Conservation (phyloP, 2,113 vertebrate genomes). For the Lasiurus cinereus region DNA sequence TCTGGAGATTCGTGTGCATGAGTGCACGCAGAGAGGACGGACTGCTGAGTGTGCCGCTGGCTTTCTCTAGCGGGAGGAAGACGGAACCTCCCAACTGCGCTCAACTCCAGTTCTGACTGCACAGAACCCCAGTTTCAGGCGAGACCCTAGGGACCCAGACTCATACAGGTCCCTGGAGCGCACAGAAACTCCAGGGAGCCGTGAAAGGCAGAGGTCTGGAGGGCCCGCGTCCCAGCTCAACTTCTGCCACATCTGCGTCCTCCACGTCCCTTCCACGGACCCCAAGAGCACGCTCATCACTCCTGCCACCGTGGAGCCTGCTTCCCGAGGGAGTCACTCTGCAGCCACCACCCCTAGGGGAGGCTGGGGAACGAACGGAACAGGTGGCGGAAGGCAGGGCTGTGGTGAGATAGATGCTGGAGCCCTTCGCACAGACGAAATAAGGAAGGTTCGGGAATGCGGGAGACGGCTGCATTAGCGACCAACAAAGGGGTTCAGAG, state of each 20-base stretch:
- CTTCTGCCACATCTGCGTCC: background rate
- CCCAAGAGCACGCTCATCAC: background rate
- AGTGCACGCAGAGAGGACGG: no score
- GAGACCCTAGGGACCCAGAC: no score
- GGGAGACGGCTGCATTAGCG: background rate
- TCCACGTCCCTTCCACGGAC: background rate
- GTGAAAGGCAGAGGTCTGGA: no score
- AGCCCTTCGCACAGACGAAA: accelerated
- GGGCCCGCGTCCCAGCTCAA: background rate
- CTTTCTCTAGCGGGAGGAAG: no score
- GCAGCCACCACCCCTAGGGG: background rate
- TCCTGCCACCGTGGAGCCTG: background rate
- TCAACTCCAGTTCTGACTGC: no score
- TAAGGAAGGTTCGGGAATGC: background rate
- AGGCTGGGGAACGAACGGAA: background rate
- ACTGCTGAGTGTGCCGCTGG: no score
- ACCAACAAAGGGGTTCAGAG: background rate
- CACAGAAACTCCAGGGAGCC: no score
- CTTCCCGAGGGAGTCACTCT: background rate
- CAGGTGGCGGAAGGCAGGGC: no score
- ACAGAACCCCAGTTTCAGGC: no score
- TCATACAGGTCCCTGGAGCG: no score
- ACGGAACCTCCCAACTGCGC: no score
- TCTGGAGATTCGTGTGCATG: no score
- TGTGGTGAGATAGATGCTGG: background rate